A percentile compares a stretch with the other conserved stretches of the same genome.
These are phyloP conservation scores for Drosophila vallismaia DNA, from an alignment of 2,888 invertebrate species.

Conservation along the genomic window DNA sequence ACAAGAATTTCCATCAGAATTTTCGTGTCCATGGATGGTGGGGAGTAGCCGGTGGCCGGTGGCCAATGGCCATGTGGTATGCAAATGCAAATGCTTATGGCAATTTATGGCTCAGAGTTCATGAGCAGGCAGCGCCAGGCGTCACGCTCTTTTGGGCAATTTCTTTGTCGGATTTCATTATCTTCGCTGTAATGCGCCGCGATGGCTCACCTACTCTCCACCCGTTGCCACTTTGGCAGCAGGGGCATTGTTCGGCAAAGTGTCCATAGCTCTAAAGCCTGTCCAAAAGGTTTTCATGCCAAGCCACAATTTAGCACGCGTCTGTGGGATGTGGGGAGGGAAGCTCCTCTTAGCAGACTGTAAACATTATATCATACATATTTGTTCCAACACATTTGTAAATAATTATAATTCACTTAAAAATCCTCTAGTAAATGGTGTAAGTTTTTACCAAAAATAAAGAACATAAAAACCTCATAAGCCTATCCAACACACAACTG, in stretches of 20 bases:
- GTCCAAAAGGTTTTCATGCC: slow-evolving; percentile 33
- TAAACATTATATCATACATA: neutral
- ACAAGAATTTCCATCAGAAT: slow-evolving; percentile 61
- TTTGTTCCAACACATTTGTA: neutral
- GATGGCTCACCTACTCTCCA: slow-evolving; percentile 1
- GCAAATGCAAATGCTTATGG: slow-evolving; percentile 45
- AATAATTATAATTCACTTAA: neutral
- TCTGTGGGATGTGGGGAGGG: neutral
- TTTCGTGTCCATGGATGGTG: slow-evolving; percentile 24
- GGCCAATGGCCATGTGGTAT: slow-evolving; percentile 27
- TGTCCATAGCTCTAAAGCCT: slow-evolving; percentile 41
- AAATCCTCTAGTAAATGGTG: neutral
- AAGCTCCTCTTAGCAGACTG: neutral
- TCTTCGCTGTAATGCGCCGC: slow-evolving; percentile 62
- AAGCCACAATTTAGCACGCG: slow-evolving; percentile 21
- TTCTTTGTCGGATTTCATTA: slow-evolving; percentile 73
- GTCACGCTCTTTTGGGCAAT: slow-evolving; percentile 77
- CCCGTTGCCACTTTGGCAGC: slow-evolving; percentile 38
- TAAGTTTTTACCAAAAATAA: neutral
- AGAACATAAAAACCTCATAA: slow-evolving; percentile 2
- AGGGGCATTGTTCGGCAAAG: slow-evolving; percentile 65
- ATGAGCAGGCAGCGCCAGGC: slow-evolving; percentile 59
- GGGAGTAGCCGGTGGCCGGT: too few relatives aligned
- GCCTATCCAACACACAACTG: neutral
- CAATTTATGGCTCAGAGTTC: slow-evolving; percentile 77